These are phyloP conservation scores for Drosophila longiperda DNA, from an alignment of 2,888 invertebrate species.

Conservation along the genomic window DNA sequence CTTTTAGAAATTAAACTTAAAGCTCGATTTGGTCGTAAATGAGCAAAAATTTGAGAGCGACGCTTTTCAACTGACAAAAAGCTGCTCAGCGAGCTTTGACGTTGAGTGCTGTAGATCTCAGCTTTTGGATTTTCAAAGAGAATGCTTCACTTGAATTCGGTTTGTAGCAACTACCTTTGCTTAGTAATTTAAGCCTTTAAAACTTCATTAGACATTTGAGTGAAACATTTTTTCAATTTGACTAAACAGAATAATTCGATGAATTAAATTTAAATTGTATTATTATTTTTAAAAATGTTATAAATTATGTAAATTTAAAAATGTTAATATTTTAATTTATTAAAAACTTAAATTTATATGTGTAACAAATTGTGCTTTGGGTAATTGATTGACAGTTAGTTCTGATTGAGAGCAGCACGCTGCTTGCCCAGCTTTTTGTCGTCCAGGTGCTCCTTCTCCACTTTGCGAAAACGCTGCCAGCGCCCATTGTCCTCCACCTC, in stretches of 20 bases:
- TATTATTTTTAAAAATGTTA: neutral
- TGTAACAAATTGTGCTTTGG: neutral
- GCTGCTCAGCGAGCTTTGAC: slow-evolving; percentile 15
- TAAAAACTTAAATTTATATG: neutral
- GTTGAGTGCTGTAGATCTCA: neutral
- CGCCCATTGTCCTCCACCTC: slow-evolving; percentile 73
- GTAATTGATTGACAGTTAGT: neutral
- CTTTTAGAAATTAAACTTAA: neutral
- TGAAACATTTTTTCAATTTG: neutral
- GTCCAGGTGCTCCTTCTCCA: slow-evolving; percentile 77
- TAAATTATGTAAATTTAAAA: neutral
- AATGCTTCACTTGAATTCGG: neutral
- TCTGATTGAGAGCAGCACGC: slow-evolving; percentile 46
- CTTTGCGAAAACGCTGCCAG: slow-evolving; percentile 74
- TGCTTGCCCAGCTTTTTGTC: slow-evolving; percentile 69
- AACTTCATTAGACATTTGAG: neutral
- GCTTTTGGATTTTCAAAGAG: neutral
- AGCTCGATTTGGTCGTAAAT: neutral
- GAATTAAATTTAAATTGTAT: neutral
- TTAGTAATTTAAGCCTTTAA: neutral
- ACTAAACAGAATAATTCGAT: neutral
- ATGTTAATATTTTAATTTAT: neutral
- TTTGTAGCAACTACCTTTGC: neutral
- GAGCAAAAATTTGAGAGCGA: neutral
- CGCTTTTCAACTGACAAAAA: slow-evolving; percentile 3